Percentiles rank a stretch among this genome's conserved stretches.
Evolutionary conservation across 2,113 vertebrate genomes (phyloP).

Genomic region (Scatophagus argus): DNA sequence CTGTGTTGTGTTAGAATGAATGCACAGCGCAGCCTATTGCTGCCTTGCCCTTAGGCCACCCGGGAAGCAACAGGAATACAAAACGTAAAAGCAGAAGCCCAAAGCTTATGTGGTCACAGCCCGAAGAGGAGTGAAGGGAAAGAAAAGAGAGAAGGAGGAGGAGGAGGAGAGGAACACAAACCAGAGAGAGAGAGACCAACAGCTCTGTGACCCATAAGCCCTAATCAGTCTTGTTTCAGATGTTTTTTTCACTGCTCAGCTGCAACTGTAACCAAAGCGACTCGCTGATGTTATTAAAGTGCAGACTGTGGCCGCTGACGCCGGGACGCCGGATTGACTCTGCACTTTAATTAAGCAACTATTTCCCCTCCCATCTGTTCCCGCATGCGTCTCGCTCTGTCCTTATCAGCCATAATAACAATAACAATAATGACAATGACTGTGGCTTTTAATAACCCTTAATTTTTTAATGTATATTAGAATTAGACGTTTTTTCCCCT

Average conservation of each 20-base stretch:
- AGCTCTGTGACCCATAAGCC: conserved; percentile 45
- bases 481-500: neutral
- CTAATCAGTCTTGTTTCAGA: conserved; percentile 69
- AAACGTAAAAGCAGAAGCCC: conserved; percentile 40
- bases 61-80: conserved; percentile 54
- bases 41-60: conserved; percentile 63
- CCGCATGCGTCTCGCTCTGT: conserved; percentile 43
- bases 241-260: conserved; percentile 55
- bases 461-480: neutral
- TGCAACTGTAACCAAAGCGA: conserved; percentile 78
- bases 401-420: conserved; percentile 5
- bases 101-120: conserved; percentile 67
- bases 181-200: conserved; percentile 30
- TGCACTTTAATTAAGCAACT: conserved; percentile 79
- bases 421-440: conserved; percentile 8
- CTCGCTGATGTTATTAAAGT: conserved; percentile 77
- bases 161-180: conserved; percentile 61
- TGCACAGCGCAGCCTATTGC: conserved; percentile 22
- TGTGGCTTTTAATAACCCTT: neutral
- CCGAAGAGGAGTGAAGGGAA: conserved; percentile 63
- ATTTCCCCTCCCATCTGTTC: conserved; percentile 81
- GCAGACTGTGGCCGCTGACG: conserved; percentile 74
- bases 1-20: conserved; percentile 23
- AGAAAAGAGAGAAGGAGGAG: conserved; percentile 41
- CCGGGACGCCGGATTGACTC: conserved; percentile 76